These are phyloP conservation scores for Tinea pellionella DNA, from an alignment of 2,888 invertebrate species.

Conservation along the genomic window DNA sequence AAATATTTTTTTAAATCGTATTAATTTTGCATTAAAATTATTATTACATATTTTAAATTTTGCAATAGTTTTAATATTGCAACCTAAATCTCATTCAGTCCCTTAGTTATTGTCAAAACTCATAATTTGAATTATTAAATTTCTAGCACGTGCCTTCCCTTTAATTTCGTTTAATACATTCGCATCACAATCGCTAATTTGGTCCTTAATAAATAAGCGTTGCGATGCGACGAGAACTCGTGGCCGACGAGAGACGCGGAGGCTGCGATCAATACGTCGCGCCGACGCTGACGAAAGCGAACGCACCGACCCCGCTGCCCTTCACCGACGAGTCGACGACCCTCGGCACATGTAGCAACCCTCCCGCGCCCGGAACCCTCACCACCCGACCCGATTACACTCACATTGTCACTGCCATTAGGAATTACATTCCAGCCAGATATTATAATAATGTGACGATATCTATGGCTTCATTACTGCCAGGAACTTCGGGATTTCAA, in stretches of 20 bases:
- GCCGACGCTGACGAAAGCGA: slow-evolving; percentile 51
- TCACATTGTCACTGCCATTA: not conserved
- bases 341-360: slow-evolving; percentile 19
- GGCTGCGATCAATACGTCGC: slow-evolving; percentile 58
- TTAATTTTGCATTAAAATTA: too few species aligned
- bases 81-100: not conserved
- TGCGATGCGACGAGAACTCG: not conserved
- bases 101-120: not conserved
- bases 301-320: slow-evolving; percentile 55
- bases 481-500: not conserved
- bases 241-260: slow-evolving; percentile 24
- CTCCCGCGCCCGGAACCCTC: slow-evolving; percentile 16
- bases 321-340: slow-evolving; percentile 63
- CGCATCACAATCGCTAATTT: not conserved
- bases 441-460: not conserved
- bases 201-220: not conserved
- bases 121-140: not conserved
- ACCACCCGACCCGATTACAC: slow-evolving; percentile 3
- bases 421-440: not conserved
- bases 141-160: not conserved
- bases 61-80: too few species aligned
- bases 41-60: too few species aligned
- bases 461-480: not conserved
- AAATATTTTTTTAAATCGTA: too few species aligned
- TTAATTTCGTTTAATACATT: not conserved